A percentile compares a stretch with the other conserved stretches of the same genome.
phyloP scores from a whole-genome alignment of 2,113 vertebrate genomes.

The Lophius piscatorius region DNA sequence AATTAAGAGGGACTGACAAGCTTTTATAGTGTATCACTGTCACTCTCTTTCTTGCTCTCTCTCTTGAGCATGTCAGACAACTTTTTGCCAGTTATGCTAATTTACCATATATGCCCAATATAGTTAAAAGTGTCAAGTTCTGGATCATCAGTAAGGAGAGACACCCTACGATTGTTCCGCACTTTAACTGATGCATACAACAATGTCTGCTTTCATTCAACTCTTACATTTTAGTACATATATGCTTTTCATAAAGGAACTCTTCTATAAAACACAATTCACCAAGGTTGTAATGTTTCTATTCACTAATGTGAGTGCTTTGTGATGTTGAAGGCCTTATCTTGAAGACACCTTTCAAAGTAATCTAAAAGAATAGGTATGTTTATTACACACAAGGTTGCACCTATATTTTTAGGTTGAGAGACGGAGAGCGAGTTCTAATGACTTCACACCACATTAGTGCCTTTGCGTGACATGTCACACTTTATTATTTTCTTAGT shows the following conservation, averaged over 20 bases:
- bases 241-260: constrained; percentile 13
- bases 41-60: constrained; percentile 25
- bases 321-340: no score
- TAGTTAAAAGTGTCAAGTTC: constrained; percentile 45
- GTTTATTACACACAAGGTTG: constrained; percentile 24
- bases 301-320: no score
- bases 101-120: constrained; percentile 31
- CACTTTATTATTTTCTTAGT: constrained; percentile 78
- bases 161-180: no score
- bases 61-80: constrained; percentile 44
- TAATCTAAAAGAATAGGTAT: constrained; percentile 38
- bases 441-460: constrained; percentile 79
- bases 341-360: constrained; percentile 13
- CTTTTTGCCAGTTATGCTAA: constrained; percentile 46
- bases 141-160: no score
- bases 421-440: constrained; percentile 61
- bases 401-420: constrained; percentile 12
- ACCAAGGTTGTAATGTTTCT: no score
- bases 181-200: no score
- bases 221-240: neutral
- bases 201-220: constrained; percentile 21
- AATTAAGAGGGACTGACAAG: constrained; percentile 76
- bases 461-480: constrained; percentile 73
- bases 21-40: constrained; percentile 64
- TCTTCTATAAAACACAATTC: constrained; percentile 18